phyloP scores from a whole-genome alignment of 2,888 invertebrate species.

The Phengaris alcon region DNA sequence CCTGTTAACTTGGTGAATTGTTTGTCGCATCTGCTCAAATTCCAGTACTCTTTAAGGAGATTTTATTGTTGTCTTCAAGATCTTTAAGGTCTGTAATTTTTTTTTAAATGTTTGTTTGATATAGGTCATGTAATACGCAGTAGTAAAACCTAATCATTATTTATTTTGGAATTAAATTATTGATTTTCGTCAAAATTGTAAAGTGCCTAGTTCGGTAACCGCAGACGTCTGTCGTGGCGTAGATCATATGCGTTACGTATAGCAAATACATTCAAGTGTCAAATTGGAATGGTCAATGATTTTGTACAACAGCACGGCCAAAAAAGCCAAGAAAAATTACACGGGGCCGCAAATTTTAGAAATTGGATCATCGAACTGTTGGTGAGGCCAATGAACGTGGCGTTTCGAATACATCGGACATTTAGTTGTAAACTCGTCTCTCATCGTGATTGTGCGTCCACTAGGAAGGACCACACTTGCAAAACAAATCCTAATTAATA shows the following conservation, averaged over 20 bases:
- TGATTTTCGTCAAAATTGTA: background rate
- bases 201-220: background rate
- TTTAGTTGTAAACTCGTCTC: slow-evolving; percentile 39
- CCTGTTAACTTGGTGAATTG: slow-evolving; percentile 23
- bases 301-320: slow-evolving; percentile 55
- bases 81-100: background rate
- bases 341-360: slow-evolving; percentile 57
- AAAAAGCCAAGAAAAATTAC: slow-evolving; percentile 60
- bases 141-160: no score
- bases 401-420: slow-evolving; percentile 43
- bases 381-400: slow-evolving; percentile 62
- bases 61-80: background rate
- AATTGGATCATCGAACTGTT: slow-evolving; percentile 73
- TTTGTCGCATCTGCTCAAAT: background rate
- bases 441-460: slow-evolving; percentile 35
- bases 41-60: background rate
- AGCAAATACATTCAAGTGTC: slow-evolving; percentile 4
- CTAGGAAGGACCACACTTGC: slow-evolving; percentile 31
- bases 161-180: background rate
- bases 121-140: background rate
- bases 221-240: background rate
- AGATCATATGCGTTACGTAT: background rate
- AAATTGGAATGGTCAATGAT: slow-evolving; percentile 58
- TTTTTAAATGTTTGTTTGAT: background rate
- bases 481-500: background rate